These are phyloP conservation scores for Diadromus collaris DNA, from an alignment of 2,888 invertebrate genomes.

Conservation along the genomic window DNA sequence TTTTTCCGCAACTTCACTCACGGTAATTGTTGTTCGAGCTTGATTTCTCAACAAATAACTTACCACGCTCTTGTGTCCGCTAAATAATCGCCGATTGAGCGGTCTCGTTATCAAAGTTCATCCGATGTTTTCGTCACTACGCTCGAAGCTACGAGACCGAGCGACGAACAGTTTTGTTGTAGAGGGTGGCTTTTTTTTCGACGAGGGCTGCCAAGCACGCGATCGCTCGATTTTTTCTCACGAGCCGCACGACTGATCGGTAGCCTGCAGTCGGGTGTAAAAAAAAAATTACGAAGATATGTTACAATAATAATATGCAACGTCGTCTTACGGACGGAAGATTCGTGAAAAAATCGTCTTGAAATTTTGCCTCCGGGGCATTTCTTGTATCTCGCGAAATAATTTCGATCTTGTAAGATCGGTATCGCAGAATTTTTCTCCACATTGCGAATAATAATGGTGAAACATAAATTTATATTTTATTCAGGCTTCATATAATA, in stretches of 20 bases:
- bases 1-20: neutral
- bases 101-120: neutral
- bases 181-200: conserved; percentile 48
- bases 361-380: conserved; percentile 13
- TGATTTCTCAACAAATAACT: conserved; percentile 6
- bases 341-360: neutral
- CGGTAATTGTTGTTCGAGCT: conserved; percentile 17
- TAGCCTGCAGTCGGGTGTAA: neutral
- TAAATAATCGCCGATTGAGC: conserved; percentile 16
- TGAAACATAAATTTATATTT: neutral
- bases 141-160: neutral
- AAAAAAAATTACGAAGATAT: neutral
- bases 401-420: neutral
- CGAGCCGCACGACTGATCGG: conserved; percentile 59
- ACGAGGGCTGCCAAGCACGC: conserved; percentile 55
- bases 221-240: conserved; percentile 43
- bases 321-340: neutral
- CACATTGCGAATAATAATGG: neutral
- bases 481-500: conserved; percentile 2
- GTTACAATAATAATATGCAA: neutral
- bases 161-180: conserved; percentile 28
- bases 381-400: conserved; percentile 4
- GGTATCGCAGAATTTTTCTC: neutral
- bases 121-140: conserved; percentile 2
- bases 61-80: conserved; percentile 21